Base-by-base conservation (phyloP, 2,113 vertebrate genomes). In the Colossoma macropomum region DNA sequence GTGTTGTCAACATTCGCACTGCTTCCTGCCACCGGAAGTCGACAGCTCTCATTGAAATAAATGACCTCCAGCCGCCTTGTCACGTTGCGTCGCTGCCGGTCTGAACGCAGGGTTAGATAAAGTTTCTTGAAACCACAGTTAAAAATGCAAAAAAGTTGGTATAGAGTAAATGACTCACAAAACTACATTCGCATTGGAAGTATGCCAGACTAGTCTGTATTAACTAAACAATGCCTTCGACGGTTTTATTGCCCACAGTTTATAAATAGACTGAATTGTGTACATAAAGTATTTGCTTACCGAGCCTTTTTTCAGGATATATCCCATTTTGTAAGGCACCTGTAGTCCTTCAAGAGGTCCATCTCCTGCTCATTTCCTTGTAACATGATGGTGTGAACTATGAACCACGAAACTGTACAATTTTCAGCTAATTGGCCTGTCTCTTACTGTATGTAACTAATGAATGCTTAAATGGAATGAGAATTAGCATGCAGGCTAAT, bases 241-340 rank as follows among this genome's bases (percentile, higher is more conserved):
- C 12, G 9, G 68, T 38, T 45, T 71, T 25, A 45, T n/a, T 45
- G 68, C 11, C 41, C 21, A 45, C 13, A 45, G 17, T 69, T 17
- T 34, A 68, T 1, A n/a, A 27, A 62, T 1, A 71, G 38, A 70
- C 21, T 70, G 32, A 11, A 41, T 11, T 19, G 32, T 38, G 66
- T 38, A 38, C 32, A 38, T 70, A 30, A 41, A 41, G 34, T n/a
- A 41, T 10, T 70, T 41, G 68, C 68, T 71, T 71, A 71, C 68
- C 68, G 23, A 71, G 41, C 38, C 38, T 45, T 71, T 45, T 71
- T 71, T 71, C 68, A 71, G 45, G 68, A 45, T 41, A n/a, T 69
- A 62, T 62, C 25, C 66, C 68, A 71, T 71, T 71, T 71, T 71
- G 66, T 70, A 23, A 70, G 68, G 38, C 34, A n/a, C 45, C 34